phyloP scores from a whole-genome alignment of 2,113 vertebrate genomes.

The Thymallus thymallus region DNA sequence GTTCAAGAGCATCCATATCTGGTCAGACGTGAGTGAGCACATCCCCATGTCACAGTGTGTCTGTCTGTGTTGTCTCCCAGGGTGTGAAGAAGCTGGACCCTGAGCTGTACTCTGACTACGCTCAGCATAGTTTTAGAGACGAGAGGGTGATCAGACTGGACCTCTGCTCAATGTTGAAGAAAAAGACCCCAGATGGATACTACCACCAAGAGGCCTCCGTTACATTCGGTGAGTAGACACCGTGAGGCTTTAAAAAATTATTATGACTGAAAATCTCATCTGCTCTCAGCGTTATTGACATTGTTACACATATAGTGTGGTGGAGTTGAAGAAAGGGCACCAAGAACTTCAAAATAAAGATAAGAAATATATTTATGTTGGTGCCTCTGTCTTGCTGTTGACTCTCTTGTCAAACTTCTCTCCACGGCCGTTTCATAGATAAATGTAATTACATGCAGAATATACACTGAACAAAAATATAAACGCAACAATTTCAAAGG shows the following conservation, averaged over 20 bases:
- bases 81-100: constrained; percentile 88
- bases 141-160: constrained; percentile 83
- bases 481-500: too few relatives aligned
- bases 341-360: background rate
- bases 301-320: too few relatives aligned
- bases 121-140: constrained; percentile 83
- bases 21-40: background rate
- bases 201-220: constrained; percentile 87
- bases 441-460: background rate
- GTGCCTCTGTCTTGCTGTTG: too few relatives aligned
- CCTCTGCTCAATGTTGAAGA: constrained; percentile 96
- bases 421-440: background rate
- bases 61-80: constrained; percentile 58
- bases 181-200: constrained; percentile 87
- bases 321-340: too few relatives aligned
- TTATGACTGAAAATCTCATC: too few relatives aligned
- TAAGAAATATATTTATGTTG: background rate
- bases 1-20: background rate
- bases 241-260: too few relatives aligned
- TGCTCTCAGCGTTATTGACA: too few relatives aligned
- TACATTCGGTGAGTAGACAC: background rate
- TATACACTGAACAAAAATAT: background rate
- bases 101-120: constrained; percentile 78
- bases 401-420: too few relatives aligned
- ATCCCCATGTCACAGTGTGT: background rate